Conservation (phyloP, 2,797 vertebrate genomes). For the Phataginus tetradactyla region DNA sequence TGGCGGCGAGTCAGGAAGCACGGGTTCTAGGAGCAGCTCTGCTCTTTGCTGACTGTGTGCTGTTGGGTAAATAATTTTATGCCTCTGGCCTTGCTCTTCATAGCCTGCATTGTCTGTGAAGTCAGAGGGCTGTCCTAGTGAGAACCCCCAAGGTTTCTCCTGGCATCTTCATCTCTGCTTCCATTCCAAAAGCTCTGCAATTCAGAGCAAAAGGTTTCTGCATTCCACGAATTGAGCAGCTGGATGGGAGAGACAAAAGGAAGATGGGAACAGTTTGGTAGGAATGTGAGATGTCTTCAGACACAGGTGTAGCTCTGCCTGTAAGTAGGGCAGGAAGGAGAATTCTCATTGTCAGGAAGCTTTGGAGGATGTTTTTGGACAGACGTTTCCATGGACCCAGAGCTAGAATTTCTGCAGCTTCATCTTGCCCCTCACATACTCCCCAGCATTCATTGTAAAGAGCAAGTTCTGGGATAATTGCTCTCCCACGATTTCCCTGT, state of each 20-base stretch:
- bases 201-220: slow-evolving; percentile 12
- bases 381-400: not conserved
- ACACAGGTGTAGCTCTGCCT: not conserved
- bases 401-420: slow-evolving; percentile 9
- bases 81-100: slow-evolving; percentile 17
- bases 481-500: not conserved
- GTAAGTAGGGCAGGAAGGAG: not conserved
- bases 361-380: slow-evolving; percentile 29
- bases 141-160: not conserved
- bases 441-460: slow-evolving; percentile 18
- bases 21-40: not conserved
- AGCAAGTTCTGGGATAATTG: slow-evolving; percentile 1
- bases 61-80: not conserved
- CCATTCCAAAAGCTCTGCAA: slow-evolving; percentile 4
- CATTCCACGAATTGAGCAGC: not conserved
- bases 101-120: not conserved
- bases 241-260: not conserved
- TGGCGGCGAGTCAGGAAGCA: not conserved
- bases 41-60: slow-evolving; percentile 5
- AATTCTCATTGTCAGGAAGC: not conserved
- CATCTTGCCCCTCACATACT: not conserved
- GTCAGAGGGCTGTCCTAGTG: not conserved
- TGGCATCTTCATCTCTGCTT: slow-evolving; percentile 36
- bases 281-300: not conserved
- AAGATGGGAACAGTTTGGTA: slow-evolving; percentile 5